Conservation (phyloP, 2,797 vertebrate genomes). For the Pseudotriccus pelzelni region DNA sequence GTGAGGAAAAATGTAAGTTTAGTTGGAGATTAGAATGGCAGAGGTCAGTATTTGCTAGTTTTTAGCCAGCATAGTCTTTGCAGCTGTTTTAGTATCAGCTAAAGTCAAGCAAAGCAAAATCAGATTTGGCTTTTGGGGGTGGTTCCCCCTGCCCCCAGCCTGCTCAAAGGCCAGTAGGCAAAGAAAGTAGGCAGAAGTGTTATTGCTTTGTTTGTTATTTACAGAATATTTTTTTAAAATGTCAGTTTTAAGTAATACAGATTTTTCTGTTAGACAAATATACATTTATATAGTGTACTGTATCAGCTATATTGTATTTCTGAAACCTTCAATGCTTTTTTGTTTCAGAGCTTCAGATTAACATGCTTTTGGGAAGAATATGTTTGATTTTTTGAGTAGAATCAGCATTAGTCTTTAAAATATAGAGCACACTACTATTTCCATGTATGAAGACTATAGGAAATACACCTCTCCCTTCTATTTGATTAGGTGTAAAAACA, state of each 20-base stretch:
- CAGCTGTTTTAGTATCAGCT: neutral
- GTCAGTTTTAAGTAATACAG: neutral
- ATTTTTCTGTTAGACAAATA: neutral
- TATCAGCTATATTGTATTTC: neutral
- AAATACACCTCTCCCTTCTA: neutral
- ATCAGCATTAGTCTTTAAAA: neutral
- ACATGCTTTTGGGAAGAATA: neutral
- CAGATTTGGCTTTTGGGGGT: neutral
- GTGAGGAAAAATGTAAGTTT: neutral
- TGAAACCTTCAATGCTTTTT: neutral
- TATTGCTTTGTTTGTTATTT: neutral
- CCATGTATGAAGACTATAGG: neutral
- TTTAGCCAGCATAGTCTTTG: neutral
- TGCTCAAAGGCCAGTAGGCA: neutral
- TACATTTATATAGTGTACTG: neutral
- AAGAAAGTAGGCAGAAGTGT: neutral
- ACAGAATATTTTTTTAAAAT: neutral
- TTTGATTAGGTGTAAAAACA: neutral
- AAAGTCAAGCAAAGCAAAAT: neutral
- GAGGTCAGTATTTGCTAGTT: neutral
- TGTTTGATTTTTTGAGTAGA: neutral
- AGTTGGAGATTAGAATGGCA: neutral
- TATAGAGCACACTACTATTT: neutral
- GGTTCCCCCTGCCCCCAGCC: neutral
- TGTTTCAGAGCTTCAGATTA: neutral